Percentiles rank a stretch among this genome's conserved stretches.
phyloP scores from a whole-genome alignment of 2,113 vertebrate species.

The Melanostigma gelatinosum region DNA sequence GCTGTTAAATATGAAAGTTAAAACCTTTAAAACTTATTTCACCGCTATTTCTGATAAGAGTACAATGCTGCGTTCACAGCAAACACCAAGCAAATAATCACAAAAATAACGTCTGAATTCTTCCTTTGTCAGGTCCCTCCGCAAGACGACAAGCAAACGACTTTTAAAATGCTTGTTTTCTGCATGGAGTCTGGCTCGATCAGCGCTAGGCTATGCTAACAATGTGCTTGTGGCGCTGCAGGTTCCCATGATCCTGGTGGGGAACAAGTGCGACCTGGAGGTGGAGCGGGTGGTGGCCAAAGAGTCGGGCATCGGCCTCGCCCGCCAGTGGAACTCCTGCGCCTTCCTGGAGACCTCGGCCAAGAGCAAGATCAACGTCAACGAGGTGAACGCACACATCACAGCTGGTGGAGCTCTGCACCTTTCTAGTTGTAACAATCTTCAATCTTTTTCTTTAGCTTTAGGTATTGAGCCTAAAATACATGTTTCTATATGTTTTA shows the following conservation, averaged over 20 bases:
- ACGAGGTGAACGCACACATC: constrained; percentile 84
- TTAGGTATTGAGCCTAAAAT: background rate
- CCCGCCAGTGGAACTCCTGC: constrained; percentile 97
- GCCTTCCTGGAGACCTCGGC: constrained; percentile 98
- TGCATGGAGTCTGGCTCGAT: too few species aligned
- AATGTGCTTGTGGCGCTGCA: constrained; percentile 51
- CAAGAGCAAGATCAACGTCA: constrained; percentile 99
- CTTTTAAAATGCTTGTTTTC: too few species aligned
- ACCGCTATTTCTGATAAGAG: background rate
- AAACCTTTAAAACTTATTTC: background rate
- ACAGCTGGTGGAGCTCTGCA: too few species aligned
- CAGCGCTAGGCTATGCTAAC: too few species aligned
- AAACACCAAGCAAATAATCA: too few species aligned
- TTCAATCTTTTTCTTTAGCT: background rate
- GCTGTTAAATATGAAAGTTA: background rate
- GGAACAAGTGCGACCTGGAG: constrained; percentile 98
- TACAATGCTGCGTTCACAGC: too few species aligned
- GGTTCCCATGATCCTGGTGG: constrained; percentile 99
- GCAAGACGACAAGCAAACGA: too few species aligned
- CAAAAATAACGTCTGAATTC: too few species aligned
- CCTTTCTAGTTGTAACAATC: too few species aligned
- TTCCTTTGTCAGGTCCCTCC: too few species aligned
- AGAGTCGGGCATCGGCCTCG: constrained; percentile 95
- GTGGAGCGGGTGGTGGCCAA: constrained; percentile 98
- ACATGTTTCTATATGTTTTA: too few species aligned